Evolutionary conservation across 2,113 vertebrate species (phyloP), one percentile per base, ranked within the genome.

Genomic region (Cryptoleucopteryx plumbea): DNA sequence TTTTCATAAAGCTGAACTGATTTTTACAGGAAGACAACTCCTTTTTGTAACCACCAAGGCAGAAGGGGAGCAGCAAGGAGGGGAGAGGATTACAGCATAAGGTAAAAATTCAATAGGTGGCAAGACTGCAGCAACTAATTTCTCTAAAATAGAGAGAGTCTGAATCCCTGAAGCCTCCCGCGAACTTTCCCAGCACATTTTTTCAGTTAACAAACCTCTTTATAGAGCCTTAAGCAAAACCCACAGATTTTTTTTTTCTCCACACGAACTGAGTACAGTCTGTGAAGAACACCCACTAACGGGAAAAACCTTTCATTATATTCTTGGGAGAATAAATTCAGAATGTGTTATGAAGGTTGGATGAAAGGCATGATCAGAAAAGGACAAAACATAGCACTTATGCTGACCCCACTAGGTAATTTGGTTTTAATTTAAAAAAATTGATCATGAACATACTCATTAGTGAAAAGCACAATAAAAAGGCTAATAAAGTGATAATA

Each of bases 401-500:
- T 12, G 18, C 9, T 2, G 9, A 53, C 16, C 21, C 11, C 31
- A 70, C 78, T 65, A 83, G 56, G 43, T 86, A 93, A 95, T 83
- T 90, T 15, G 8, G 56, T 88, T 95, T 86, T 92, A 80, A 94
- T 93, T 82, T 13, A 0, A 91, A 91, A 88, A 94, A 93, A 93
- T 6, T 63, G 21, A 94, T 91, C 58, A 85, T 52, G 47, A 91
- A 85, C 88, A 84, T 43, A 66, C 34, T 82, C 45, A 79, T 94
- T 86, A 95, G 42, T 65, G 31, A 84, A 61, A 83, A 85, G 87
- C 45, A 88, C 47, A 87, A 80, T 84, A 88, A 91, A 88, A 84
- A 81, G 50, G 25, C 77, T 96, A 96, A 95, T 90, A 86, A 95
- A 94, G 63, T 88, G 93, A 74, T 94, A 95, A 94, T 73, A 94